Percentiles rank a stretch among this genome's conserved stretches.
phyloP scores from a whole-genome alignment of 1,140 invertebrate genomes.

The Gryllus bimaculatus region DNA sequence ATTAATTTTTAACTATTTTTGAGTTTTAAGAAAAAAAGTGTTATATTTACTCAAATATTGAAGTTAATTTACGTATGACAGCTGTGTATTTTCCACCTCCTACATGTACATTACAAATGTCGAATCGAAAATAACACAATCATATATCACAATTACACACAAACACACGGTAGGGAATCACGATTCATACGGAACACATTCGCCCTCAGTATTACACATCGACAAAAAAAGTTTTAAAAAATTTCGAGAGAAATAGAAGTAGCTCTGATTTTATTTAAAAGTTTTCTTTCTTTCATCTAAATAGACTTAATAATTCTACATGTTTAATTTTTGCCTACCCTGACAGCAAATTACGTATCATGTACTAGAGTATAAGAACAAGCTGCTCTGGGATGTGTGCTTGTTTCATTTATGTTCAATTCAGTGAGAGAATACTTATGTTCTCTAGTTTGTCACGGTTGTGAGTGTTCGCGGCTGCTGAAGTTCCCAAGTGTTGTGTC shows the following conservation, averaged over 20 bases:
- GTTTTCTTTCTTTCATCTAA: constrained; percentile 2
- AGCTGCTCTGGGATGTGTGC: background rate
- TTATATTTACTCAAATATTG: background rate
- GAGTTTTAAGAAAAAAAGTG: background rate
- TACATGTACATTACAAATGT: background rate
- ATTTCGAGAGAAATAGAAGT: background rate
- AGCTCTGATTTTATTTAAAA: constrained; percentile 6
- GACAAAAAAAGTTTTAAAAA: constrained; percentile 6
- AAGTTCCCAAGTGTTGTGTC: background rate
- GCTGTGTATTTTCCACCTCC: background rate
- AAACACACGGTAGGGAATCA: background rate
- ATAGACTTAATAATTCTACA: background rate
- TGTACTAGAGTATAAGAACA: constrained; percentile 16
- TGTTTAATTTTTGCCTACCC: constrained; percentile 13
- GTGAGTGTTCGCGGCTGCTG: background rate
- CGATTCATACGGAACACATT: background rate
- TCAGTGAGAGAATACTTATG: background rate
- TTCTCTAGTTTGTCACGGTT: background rate
- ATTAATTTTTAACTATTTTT: background rate
- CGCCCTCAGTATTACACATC: background rate
- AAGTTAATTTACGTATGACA: background rate
- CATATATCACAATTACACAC: background rate
- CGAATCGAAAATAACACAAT: background rate
- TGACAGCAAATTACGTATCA: constrained; percentile 20
- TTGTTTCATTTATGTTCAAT: constrained; percentile 9